phyloP scores from a whole-genome alignment of 2,797 vertebrate species.

The Notolepis coatsorum region DNA sequence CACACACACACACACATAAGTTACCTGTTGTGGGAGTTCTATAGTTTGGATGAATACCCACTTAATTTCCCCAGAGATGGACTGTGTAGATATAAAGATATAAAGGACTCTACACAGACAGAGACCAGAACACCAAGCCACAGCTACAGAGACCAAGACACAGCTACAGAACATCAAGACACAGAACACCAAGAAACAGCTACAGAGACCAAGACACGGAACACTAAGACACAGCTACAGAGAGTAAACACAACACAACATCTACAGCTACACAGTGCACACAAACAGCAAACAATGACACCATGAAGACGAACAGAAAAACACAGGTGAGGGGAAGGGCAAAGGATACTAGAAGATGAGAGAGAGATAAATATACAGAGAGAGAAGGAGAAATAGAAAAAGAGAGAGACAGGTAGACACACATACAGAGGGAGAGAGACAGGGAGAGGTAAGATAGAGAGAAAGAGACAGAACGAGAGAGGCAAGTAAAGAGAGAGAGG shows the following conservation, averaged over 20 bases:
- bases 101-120: no score
- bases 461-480: no score
- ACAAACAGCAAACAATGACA: slow-evolving; percentile 25
- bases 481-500: no score
- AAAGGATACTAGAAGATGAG: slow-evolving; percentile 55
- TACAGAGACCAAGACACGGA: not conserved
- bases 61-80: no score
- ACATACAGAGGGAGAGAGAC: not conserved
- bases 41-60: not conserved
- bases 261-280: slow-evolving; percentile 30
- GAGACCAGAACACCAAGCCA: slow-evolving; percentile 11
- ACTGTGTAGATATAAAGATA: no score
- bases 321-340: slow-evolving; percentile 50
- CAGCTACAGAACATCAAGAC: no score
- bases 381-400: no score
- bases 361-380: slow-evolving; percentile 14
- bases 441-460: no score
- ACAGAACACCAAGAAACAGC: slow-evolving; percentile 6
- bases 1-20: no score
- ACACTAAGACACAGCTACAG: not conserved
- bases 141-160: not conserved
- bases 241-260: not conserved
- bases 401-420: slow-evolving; percentile 11
- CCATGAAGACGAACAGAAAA: slow-evolving; percentile 12
- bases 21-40: no score